A percentile compares a stretch with the other conserved stretches of the same genome.
phyloP scores from a whole-genome alignment of 2,113 vertebrate species.

The Scortum barcoo region DNA sequence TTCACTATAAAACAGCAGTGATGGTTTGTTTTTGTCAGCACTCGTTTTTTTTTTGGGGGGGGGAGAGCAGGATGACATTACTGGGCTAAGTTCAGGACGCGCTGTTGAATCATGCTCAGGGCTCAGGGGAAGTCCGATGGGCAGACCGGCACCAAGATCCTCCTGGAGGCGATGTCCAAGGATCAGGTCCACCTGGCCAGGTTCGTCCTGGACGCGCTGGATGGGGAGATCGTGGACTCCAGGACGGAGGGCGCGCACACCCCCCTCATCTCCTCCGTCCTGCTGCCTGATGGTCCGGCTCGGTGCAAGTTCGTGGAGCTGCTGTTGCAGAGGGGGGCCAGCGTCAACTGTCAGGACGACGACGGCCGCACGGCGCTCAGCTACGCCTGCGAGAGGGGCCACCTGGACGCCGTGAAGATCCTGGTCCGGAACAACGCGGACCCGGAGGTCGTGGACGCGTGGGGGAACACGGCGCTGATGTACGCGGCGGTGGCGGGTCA shows the following conservation, averaged over 20 bases:
- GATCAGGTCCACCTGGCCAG: constrained; percentile 82
- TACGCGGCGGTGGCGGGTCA: constrained; percentile 77
- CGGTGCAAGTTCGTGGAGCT: constrained; percentile 79
- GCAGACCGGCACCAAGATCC: constrained; percentile 71
- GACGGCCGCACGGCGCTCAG: constrained; percentile 81
- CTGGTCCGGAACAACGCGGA: constrained; percentile 81
- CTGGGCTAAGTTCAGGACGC: neutral
- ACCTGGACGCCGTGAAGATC: constrained; percentile 79
- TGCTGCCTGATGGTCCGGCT: constrained; percentile 67
- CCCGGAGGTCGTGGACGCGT: constrained; percentile 77
- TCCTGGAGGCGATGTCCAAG: constrained; percentile 83
- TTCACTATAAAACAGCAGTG: constrained; percentile 65
- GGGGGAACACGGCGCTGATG: constrained; percentile 83
- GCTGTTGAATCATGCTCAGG: constrained; percentile 66
- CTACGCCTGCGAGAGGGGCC: constrained; percentile 80
- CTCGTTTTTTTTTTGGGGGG: constrained; percentile 8
- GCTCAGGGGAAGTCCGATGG: constrained; percentile 50
- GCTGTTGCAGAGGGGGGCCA: constrained; percentile 79
- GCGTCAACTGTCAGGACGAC: constrained; percentile 76
- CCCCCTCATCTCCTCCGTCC: constrained; percentile 79
- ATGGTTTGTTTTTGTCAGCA: constrained; percentile 37
- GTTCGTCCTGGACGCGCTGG: constrained; percentile 83
- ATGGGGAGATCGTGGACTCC: constrained; percentile 81
- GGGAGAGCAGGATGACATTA: constrained; percentile 25
- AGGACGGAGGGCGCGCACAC: constrained; percentile 75